Evolutionary conservation across 1,140 invertebrate genomes (phyloP), one percentile per base, ranked within the genome.

Genomic region (Pseudomyrmex pallidus): DNA sequence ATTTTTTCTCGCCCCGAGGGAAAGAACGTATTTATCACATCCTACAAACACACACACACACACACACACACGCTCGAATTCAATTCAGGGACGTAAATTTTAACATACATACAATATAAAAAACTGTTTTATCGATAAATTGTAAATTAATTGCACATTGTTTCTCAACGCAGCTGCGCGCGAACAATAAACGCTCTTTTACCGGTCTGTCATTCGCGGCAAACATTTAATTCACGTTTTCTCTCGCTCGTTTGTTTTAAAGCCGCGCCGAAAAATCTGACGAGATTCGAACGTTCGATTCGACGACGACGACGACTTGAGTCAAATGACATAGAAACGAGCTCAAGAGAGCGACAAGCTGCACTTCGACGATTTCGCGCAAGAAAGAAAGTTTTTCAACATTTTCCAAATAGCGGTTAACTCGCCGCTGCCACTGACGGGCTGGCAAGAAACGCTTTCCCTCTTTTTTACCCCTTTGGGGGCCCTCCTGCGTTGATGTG

Each of bases 371-470:
- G 56, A 80, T 63, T 8, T 52, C 12, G 57, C 56, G 68, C 48
- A 67, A 82, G 68, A 44, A 50, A 48, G 68, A 52, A 74, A 50
- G 22, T 86, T 87, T 86, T 82, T 74, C 64, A 72, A 44, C 82
- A 48, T 82, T 70, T 83, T 59, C 25, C n/a, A 83, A 77, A 86
- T 74, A 86, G 57, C 64, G 84, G 76, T 67, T 86, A 85, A 85
- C 76, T 85, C 74, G 78, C 56, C 52, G 22, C 22, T 57, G 22
- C 22, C 35, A 35, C 5, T 35, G 12, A 52, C 4, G 35, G 54
- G 44, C 13, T n/a, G 44, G 54, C 44, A 85, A 86, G 76, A 85
- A 85, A 85, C 48, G 35, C 7, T 35, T 74, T 17, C 15, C 63
- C 50, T 64, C 64, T 73, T 82, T 66, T 22, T 15, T 63, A 35